A percentile compares a stretch with the other conserved stretches of the same genome.
phyloP scores from a whole-genome alignment of 2,797 vertebrate genomes.

The Cephalopachus bancanus region DNA sequence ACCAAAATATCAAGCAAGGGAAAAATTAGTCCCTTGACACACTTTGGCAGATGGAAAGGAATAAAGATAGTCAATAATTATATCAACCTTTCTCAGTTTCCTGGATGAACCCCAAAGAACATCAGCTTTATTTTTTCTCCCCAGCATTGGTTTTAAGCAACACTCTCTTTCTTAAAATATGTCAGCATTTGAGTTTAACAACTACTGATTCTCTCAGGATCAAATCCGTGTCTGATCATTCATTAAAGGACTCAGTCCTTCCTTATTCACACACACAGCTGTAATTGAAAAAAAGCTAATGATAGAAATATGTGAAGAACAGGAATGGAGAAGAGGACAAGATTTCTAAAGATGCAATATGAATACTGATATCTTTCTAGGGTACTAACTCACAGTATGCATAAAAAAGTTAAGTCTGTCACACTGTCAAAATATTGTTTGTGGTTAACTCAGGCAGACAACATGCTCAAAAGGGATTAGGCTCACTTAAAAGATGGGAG shows the following conservation, averaged over 20 bases:
- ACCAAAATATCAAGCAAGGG: constrained; percentile 55
- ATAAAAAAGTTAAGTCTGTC: constrained; percentile 2
- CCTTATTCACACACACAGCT: not conserved
- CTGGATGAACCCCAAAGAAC: not conserved
- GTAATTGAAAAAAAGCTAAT: constrained; percentile 64
- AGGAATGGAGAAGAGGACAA: not conserved
- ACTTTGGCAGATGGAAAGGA: constrained; percentile 60
- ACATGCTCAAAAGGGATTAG: constrained; percentile 6
- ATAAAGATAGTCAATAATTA: constrained; percentile 64
- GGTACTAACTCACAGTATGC: not conserved
- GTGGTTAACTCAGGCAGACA: not conserved
- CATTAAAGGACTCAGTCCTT: not conserved
- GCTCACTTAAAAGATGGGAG: not conserved
- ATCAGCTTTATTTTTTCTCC: constrained; percentile 38
- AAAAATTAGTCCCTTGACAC: constrained; percentile 59
- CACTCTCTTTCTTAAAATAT: constrained; percentile 53
- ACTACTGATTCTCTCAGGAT: constrained; percentile 28
- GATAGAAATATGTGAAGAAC: not conserved
- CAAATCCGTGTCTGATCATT: not conserved
- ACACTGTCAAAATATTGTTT: constrained; percentile 1
- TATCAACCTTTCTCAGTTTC: constrained; percentile 40
- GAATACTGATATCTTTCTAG: not conserved
- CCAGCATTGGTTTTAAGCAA: constrained; percentile 13
- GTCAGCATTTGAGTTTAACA: constrained; percentile 55
- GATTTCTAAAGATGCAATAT: not conserved